Evolutionary conservation across 1,140 invertebrate genomes (phyloP).

Genomic region (Drosophila albomicans): DNA sequence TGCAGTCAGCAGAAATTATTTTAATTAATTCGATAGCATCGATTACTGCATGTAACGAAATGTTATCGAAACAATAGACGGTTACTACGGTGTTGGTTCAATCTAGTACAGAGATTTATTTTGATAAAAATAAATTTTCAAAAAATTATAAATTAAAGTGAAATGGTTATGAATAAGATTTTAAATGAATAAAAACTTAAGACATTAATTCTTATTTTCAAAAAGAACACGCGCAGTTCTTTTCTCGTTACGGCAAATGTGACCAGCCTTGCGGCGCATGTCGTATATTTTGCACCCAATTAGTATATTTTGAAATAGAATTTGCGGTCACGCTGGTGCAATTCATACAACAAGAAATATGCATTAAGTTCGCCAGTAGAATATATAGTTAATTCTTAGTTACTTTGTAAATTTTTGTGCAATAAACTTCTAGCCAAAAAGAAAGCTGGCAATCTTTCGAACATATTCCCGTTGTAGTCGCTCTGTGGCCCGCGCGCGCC

Average conservation of each 20-base stretch:
- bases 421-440: constrained; percentile 59
- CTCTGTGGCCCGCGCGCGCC: background rate
- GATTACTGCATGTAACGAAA: too few species aligned
- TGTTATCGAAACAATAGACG: too few species aligned
- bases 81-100: too few species aligned
- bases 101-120: too few species aligned
- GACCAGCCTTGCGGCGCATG: background rate
- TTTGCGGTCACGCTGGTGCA: constrained; percentile 26
- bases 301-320: background rate
- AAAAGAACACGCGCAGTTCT: too few species aligned
- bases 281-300: background rate
- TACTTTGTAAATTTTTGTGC: constrained; percentile 72
- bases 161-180: too few species aligned
- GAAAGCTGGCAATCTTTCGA: constrained; percentile 23
- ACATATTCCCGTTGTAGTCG: constrained; percentile 25
- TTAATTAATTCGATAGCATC: too few species aligned
- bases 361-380: constrained; percentile 56
- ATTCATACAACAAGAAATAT: constrained; percentile 56
- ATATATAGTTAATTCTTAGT: constrained; percentile 77
- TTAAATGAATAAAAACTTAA: too few species aligned
- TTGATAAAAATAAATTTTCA: too few species aligned
- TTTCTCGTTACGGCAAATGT: background rate
- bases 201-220: too few species aligned
- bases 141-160: too few species aligned
- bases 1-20: too few species aligned